Evolutionary conservation across 1,140 invertebrate genomes (phyloP).

Genomic region (Drosophila bifasciata): DNA sequence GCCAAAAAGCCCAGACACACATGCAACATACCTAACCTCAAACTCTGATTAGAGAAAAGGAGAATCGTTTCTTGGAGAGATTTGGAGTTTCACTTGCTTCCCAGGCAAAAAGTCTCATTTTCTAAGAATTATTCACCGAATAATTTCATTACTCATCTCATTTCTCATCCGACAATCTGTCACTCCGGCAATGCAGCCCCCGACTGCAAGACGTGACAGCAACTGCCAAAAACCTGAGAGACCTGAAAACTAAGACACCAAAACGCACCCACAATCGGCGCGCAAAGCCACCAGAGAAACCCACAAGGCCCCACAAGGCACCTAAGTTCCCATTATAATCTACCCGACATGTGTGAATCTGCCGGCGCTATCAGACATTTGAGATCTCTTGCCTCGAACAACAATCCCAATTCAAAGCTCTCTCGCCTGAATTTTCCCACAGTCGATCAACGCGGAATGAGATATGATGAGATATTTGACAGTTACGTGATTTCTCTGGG

Average conservation of each 20-base stretch:
- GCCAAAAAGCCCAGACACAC: conserved; percentile 46
- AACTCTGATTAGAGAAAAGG: conserved; percentile 22
- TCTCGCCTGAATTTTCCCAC: conserved; percentile 63
- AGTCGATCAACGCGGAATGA: conserved; percentile 79
- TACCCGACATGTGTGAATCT: conserved; percentile 77
- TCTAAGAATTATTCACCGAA: conserved; percentile 53
- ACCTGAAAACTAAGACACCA: conserved; percentile 22
- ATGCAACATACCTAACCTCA: conserved; percentile 45
- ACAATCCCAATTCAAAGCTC: conserved; percentile 44
- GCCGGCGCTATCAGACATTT: conserved; percentile 58
- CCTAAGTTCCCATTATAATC: conserved; percentile 72
- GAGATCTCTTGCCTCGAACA: conserved; percentile 56
- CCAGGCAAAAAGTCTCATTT: conserved; percentile 49
- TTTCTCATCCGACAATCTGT: conserved; percentile 40
- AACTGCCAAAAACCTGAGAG: conserved; percentile 48
- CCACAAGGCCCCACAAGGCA: conserved; percentile 33
- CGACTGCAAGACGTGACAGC: conserved; percentile 54
- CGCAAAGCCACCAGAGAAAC: conserved; percentile 26
- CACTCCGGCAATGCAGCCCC: conserved; percentile 29
- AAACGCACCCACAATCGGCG: conserved; percentile 44
- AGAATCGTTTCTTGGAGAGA: background rate
- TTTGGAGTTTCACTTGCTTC: conserved; percentile 13
- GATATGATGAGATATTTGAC: conserved; percentile 81
- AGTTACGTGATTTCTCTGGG: conserved; percentile 79
- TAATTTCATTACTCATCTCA: conserved; percentile 54